phyloP scores from a whole-genome alignment of 2,888 invertebrate genomes.

The Drosophila multiciliata region DNA sequence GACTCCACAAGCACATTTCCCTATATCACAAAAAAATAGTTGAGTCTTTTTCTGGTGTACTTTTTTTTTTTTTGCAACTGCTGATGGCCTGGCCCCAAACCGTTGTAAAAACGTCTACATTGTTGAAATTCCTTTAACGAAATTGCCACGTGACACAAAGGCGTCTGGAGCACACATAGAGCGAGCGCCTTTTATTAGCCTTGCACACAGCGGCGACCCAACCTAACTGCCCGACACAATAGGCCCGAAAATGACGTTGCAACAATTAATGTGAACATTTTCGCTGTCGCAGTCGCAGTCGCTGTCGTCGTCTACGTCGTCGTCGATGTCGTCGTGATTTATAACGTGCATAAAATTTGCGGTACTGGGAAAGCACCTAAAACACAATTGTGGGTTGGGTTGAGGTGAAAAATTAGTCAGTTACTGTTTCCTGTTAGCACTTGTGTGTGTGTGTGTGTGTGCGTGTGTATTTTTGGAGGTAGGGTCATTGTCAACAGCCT shows the following conservation, averaged over 20 bases:
- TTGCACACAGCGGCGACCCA: constrained; percentile 36
- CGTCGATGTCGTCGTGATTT: constrained; percentile 69
- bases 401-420: constrained; percentile 65
- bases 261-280: constrained; percentile 81
- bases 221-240: constrained; percentile 56
- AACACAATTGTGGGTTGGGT: constrained; percentile 43
- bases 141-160: constrained; percentile 76
- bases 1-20: constrained; percentile 51
- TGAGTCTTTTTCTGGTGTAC: constrained; percentile 28
- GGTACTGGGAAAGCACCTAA: constrained; percentile 65
- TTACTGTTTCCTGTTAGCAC: constrained; percentile 30
- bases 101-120: constrained; percentile 82
- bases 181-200: constrained; percentile 74
- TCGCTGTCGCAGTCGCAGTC: constrained; percentile 62
- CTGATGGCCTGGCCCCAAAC: constrained; percentile 33
- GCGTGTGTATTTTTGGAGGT: neutral
- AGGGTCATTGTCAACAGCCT: constrained; percentile 41
- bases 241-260: constrained; percentile 82
- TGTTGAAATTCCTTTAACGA: constrained; percentile 82
- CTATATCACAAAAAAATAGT: constrained; percentile 64
- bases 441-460: neutral
- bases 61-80: constrained; percentile 28
- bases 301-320: constrained; percentile 58
- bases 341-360: constrained; percentile 79
- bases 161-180: constrained; percentile 78